phyloP scores from a whole-genome alignment of 1,140 invertebrate genomes.

The Cotesia glomerata region DNA sequence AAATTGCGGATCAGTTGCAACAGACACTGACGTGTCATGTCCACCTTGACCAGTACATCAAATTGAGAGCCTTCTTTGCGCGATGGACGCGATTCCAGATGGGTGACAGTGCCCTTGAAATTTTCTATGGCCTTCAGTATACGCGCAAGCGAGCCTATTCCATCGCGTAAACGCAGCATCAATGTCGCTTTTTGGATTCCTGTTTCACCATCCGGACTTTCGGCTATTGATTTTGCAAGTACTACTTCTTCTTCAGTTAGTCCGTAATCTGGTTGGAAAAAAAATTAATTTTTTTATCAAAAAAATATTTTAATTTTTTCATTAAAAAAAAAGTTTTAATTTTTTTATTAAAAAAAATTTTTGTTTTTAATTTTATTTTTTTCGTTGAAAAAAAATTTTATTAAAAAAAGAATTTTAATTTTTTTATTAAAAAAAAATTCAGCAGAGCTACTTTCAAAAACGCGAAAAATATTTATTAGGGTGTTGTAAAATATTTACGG shows the following conservation, averaged over 20 bases:
- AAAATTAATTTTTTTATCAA: not conserved
- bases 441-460: too few relatives aligned
- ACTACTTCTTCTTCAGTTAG: slow-evolving; percentile 90
- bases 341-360: too few relatives aligned
- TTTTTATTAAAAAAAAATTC: too few relatives aligned
- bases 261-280: slow-evolving; percentile 69
- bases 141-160: slow-evolving; percentile 82
- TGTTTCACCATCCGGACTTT: slow-evolving; percentile 76
- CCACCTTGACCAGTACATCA: slow-evolving; percentile 85
- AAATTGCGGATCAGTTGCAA: slow-evolving; percentile 82
- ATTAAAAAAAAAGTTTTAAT: too few relatives aligned
- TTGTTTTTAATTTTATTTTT: too few relatives aligned
- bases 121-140: slow-evolving; percentile 93
- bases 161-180: slow-evolving; percentile 83
- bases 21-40: slow-evolving; percentile 81
- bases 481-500: too few relatives aligned
- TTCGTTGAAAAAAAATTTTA: too few relatives aligned
- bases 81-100: slow-evolving; percentile 87
- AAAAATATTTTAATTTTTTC: not conserved
- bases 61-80: slow-evolving; percentile 75
- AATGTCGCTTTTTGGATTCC: slow-evolving; percentile 77
- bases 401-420: too few relatives aligned
- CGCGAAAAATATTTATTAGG: too few relatives aligned
- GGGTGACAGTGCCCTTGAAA: slow-evolving; percentile 83
- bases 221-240: slow-evolving; percentile 77